Evolutionary conservation across 2,888 invertebrate genomes (phyloP), one percentile per base, ranked within the genome.

Genomic region (Drosophila tripunctata): DNA sequence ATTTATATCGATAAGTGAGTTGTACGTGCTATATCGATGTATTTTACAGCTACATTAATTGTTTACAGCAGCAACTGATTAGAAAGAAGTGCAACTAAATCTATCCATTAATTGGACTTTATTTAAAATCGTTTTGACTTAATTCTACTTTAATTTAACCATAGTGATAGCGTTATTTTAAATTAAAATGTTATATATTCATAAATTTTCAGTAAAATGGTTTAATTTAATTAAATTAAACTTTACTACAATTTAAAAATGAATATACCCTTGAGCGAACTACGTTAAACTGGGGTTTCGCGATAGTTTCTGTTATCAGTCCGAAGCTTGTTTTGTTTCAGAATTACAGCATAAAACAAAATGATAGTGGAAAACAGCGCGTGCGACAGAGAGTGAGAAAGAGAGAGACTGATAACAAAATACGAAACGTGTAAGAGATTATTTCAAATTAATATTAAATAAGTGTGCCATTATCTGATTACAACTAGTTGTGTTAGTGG

Each of bases 401-500:
- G 31, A 19, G 19, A 8, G 21, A 19, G n/a, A 44, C 10, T 44
- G n/a, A 43, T 12, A 6, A 1, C 17, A 6, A n/a, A 36, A 21
- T 30, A 17, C 31, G 17, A 47, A 41, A 22, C 27, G 8, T 19
- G 30, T 64, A 15, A 12, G 24, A 43, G 30, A 56, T 30, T 57
- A 14, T 43, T 31, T 19, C 30, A 7, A 36, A 35, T 40, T 30
- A 51, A 38, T 36, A 60, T 24, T 22, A 51, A 24, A 51, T 44
- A 4, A 1, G 10, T 27, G 21, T 17, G 30, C 14, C 15, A 14
- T 47, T 36, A 50, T 22, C 30, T 36, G 31, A 61, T 63, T 69
- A 64, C 56, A 56, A 56, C 36, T 33, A 41, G 14, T 55, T 31
- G 30, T 31, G 33, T 36, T 24, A 27, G 15, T n/a, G 19, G 45